phyloP scores from a whole-genome alignment of 2,888 invertebrate genomes.

The Schrankia costaestrigalis region DNA sequence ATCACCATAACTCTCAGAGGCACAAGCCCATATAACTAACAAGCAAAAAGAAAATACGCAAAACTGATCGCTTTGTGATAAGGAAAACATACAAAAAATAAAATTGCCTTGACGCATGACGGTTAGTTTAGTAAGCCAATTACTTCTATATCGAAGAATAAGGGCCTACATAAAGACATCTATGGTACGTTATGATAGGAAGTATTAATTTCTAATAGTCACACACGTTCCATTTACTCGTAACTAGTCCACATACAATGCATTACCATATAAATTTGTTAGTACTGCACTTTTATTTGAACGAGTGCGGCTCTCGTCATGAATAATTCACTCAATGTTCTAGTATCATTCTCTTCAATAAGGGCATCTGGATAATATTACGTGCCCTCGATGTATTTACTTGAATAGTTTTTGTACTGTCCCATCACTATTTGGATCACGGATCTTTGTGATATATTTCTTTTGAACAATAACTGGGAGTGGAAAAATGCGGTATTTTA shows the following conservation, averaged over 20 bases:
- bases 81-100: too few species aligned
- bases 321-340: constrained; percentile 47
- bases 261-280: constrained; percentile 30
- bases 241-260: constrained; percentile 14
- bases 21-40: too few species aligned
- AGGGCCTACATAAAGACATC: too few species aligned
- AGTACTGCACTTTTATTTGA: constrained; percentile 31
- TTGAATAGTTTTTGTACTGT: constrained; percentile 40
- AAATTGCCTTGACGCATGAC: too few species aligned
- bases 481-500: neutral
- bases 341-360: constrained; percentile 44
- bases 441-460: constrained; percentile 27
- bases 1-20: too few species aligned
- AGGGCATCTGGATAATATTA: constrained; percentile 37
- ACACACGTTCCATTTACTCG: constrained; percentile 5
- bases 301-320: constrained; percentile 28
- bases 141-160: too few species aligned
- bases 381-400: constrained; percentile 43
- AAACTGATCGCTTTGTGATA: too few species aligned
- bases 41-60: too few species aligned
- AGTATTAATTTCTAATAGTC: too few species aligned
- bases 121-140: too few species aligned
- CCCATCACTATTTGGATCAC: constrained; percentile 30
- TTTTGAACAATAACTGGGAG: constrained; percentile 1
- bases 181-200: too few species aligned